These are phyloP conservation scores for Aphelocoma californica DNA, from an alignment of 2,797 vertebrate genomes.

Conservation along the genomic window DNA sequence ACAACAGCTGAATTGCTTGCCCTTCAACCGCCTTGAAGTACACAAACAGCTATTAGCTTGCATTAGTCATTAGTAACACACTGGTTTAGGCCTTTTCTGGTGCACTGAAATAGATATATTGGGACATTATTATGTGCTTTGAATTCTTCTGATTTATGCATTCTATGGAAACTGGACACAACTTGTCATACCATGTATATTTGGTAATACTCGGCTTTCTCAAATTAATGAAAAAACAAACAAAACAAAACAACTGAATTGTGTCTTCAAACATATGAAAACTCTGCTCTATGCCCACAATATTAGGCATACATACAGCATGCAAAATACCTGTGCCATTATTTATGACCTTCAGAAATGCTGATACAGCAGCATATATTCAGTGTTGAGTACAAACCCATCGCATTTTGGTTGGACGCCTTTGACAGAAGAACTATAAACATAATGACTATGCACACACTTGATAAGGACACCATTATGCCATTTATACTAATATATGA, in stretches of 20 bases:
- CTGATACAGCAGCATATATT: not conserved
- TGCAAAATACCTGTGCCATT: not conserved
- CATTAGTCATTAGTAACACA: constrained; percentile 24
- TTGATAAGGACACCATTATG: constrained; percentile 16
- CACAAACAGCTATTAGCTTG: not conserved
- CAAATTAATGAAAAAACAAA: not conserved
- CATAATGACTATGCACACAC: not conserved
- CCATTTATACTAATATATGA: not conserved
- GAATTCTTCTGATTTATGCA: not conserved
- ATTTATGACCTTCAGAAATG: constrained; percentile 9
- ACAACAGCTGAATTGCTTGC: not conserved
- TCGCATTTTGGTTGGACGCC: not conserved
- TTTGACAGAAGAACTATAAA: not conserved
- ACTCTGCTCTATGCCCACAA: not conserved
- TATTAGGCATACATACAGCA: not conserved
- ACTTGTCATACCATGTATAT: not conserved
- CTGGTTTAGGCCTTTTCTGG: not conserved
- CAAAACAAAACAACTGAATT: fast-evolving
- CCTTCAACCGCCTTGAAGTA: constrained; percentile 31
- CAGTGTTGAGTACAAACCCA: not conserved
- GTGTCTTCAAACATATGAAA: not conserved
- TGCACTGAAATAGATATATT: not conserved
- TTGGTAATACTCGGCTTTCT: not conserved
- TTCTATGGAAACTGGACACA: not conserved
- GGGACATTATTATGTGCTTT: not conserved